Conservation (phyloP, 2,113 vertebrate species). For the Caracal caracal region DNA sequence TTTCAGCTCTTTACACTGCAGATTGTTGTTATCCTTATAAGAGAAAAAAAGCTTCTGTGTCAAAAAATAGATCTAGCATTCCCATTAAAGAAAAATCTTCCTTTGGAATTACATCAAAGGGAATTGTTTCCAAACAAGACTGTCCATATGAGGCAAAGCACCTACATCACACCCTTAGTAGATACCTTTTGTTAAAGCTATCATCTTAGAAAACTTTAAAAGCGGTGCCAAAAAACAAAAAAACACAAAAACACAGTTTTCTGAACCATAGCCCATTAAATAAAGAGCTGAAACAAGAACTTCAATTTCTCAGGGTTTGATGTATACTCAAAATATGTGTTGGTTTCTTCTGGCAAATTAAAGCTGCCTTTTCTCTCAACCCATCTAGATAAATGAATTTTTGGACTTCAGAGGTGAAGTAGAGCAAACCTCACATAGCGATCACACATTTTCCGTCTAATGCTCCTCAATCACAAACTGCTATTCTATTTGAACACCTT, state of each 20-base stretch:
- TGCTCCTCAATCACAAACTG: background rate
- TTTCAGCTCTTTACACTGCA: background rate
- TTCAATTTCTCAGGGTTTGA: background rate
- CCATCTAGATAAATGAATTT: background rate
- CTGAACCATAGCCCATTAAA: background rate
- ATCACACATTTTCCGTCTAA: background rate
- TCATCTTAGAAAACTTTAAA: constrained; percentile 31
- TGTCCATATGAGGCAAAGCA: background rate
- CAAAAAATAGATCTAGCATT: background rate
- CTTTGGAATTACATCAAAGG: background rate
- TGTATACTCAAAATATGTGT: background rate
- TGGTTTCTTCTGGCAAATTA: constrained; percentile 45
- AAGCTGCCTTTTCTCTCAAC: background rate
- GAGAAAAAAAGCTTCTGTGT: background rate
- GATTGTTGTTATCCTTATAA: background rate
- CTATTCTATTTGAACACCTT: background rate
- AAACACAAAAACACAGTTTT: background rate
- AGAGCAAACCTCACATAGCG: background rate
- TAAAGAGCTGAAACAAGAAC: background rate
- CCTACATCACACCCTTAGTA: background rate
- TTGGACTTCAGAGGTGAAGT: background rate
- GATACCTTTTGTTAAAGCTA: background rate
- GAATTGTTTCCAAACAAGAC: constrained; percentile 31
- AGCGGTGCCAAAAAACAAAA: background rate
- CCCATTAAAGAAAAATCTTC: background rate